Base-by-base conservation (phyloP, 1,140 invertebrate genomes). In the Bombus superbus region DNA sequence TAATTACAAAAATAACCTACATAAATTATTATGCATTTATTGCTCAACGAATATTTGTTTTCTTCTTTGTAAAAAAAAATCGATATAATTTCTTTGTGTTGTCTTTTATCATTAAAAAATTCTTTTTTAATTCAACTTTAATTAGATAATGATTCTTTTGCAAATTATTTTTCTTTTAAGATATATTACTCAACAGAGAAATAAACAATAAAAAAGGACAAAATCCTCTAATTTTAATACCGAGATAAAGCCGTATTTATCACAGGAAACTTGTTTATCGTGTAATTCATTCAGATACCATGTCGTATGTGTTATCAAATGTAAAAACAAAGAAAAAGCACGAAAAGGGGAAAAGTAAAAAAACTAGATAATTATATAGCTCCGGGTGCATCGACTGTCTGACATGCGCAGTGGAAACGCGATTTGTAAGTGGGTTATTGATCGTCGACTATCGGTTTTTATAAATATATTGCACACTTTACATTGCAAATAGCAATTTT, bases 371-470 rank as follows among this genome's bases (percentile, higher is more conserved):
- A 73, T 57, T 83, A 35, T 64, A 62, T 64, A 42, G 76, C 32
- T 38, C 57, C 42, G 77, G 57, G 83, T 85, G 83, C 42, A 85
- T 71, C 77, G 83, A 85, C 83, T 85, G 76, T 44, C 66, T 79
- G 83, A 64, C 87, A 81, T 88, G 87, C 87, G 87, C 87, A 86
- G 85, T 59, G 73, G 86, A 89, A 89, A 83, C 72, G 81, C 40
- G 89, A 88, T 90, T 90, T 86, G 76, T 86, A 91, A 91, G 69
- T 90, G 82, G 89, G 87, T 91, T 91, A 91, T 91, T 90, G 90
- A 91, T 90, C 85, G 75, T 15, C 76, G 47, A 22, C 71, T 77
- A 89, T 82, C 76, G 78, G 78, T 85, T 85, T 85, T 85, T 85
- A 81, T 85, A 85, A 85, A 85, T 85, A 85, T 85, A 81, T 85